Evolutionary conservation across 23 tunicate genomes (phyloP), one percentile per base, ranked within the genome.

Genomic region (Halocynthia aurantium): DNA sequence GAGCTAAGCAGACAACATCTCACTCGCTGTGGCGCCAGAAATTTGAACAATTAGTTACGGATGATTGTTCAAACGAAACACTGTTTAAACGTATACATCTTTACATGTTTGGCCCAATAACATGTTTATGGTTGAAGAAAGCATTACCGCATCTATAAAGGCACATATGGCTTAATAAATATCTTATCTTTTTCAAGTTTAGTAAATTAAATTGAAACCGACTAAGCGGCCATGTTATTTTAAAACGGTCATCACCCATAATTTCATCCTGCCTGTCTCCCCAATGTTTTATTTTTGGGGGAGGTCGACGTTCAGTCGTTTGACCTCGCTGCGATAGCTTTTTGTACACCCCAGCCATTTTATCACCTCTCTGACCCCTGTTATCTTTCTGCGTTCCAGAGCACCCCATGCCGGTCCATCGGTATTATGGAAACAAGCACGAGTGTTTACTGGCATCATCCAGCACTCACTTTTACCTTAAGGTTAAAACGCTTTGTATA

Each of bases 11-110:
- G 55, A 74, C 78, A 64, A 54, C 78, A 74, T 74, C 78, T 40
- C 60, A 54, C 78, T 74, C 44, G 44, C 44, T 51, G 78, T 74
- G 78, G 78, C 78, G 78, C 78, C 78, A 74, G 78, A 54, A 74
- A 40, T 74, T 74, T 64, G 56, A 74, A 53, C 78, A 62, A 74
- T 74, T 74, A 74, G 78, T 74, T 74, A 62, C 78, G 78, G 78
- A 74, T 74, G 78, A 50, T 49, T 22, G 62, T 74, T 74, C 78
- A 74, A 74, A 74, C 78, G 56, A 74, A 44, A 62, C 19, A 52
- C 55, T 44, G 62, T 74, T 65, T 49, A 8, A 65, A 65, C 70
- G 70, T 49, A 49, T 20, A 65, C 31, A 40, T 65, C n/a, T 40
- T 56, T 15, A 31, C 44, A 31, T 74, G 78, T 74, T 74, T 74